phyloP scores from a whole-genome alignment of 1,140 invertebrate species.

The Watersipora subatra region DNA sequence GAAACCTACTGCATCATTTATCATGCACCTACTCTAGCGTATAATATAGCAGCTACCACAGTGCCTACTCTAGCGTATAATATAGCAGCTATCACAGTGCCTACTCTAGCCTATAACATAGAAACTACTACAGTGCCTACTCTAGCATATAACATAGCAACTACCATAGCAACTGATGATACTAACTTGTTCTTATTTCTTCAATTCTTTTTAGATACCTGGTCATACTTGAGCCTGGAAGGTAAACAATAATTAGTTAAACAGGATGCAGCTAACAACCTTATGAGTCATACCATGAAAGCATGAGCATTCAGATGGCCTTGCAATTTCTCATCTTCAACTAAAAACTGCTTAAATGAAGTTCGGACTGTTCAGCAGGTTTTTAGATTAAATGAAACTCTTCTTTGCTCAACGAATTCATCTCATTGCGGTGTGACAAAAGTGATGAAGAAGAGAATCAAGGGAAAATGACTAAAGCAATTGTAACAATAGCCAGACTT shows the following conservation, averaged over 20 bases:
- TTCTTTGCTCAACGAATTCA: not conserved
- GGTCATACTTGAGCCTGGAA: conserved; percentile 29
- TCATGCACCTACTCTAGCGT: too few relatives aligned
- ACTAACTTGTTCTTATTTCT: conserved; percentile 35
- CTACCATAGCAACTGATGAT: too few relatives aligned
- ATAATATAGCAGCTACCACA: too few relatives aligned
- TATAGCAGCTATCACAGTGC: too few relatives aligned
- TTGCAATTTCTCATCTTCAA: not conserved
- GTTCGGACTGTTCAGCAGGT: not conserved
- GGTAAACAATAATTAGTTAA: conserved; percentile 3
- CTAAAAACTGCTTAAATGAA: not conserved
- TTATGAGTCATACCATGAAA: not conserved
- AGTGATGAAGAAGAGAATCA: not conserved
- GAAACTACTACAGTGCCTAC: too few relatives aligned
- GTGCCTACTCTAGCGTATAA: too few relatives aligned
- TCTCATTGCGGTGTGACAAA: too few relatives aligned
- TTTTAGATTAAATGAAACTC: not conserved
- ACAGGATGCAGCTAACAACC: too few relatives aligned
- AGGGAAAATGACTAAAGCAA: not conserved
- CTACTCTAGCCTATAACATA: too few relatives aligned
- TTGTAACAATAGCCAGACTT: not conserved
- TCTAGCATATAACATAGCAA: too few relatives aligned
- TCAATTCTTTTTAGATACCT: conserved; percentile 35
- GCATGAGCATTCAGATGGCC: not conserved
- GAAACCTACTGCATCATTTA: too few relatives aligned